These are phyloP conservation scores for Enteromius paludinosus DNA, from an alignment of 2,797 vertebrate species.

Conservation along the genomic window DNA sequence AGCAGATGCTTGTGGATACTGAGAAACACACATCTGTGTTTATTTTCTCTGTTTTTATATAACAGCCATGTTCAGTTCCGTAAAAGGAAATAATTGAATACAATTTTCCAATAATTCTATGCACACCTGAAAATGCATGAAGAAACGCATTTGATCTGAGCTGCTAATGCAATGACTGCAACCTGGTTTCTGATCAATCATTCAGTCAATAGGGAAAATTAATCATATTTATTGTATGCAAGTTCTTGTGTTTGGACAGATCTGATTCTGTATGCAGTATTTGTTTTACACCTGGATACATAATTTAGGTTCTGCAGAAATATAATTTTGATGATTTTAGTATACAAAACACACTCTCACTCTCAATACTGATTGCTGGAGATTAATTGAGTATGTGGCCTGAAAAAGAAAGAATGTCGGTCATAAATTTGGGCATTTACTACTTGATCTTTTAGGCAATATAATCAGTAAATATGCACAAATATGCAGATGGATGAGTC, in stretches of 20 bases:
- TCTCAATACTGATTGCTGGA: too few species aligned
- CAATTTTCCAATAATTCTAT: not conserved
- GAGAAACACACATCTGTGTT: not conserved
- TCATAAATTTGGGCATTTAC: too few species aligned
- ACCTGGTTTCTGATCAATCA: not conserved
- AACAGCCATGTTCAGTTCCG: too few species aligned
- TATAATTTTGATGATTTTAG: too few species aligned
- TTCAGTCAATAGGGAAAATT: not conserved
- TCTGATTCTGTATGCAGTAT: not conserved
- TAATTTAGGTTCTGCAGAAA: not conserved
- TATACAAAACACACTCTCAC: constrained; percentile 10
- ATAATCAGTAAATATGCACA: too few species aligned
- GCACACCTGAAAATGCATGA: not conserved
- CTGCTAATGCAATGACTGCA: not conserved
- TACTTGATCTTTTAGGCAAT: too few species aligned
- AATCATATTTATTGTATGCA: not conserved
- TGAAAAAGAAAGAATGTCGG: too few species aligned
- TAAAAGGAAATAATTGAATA: not conserved
- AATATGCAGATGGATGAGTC: too few species aligned
- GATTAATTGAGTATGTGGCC: too few species aligned
- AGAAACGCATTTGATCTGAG: not conserved
- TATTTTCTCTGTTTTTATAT: too few species aligned
- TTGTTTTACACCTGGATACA: not conserved
- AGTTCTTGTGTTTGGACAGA: not conserved
- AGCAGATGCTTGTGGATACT: too few species aligned